Evolutionary conservation across 2,797 vertebrate species (phyloP), one percentile per base, ranked within the genome.

Genomic region (Pseudomugil tenellus): DNA sequence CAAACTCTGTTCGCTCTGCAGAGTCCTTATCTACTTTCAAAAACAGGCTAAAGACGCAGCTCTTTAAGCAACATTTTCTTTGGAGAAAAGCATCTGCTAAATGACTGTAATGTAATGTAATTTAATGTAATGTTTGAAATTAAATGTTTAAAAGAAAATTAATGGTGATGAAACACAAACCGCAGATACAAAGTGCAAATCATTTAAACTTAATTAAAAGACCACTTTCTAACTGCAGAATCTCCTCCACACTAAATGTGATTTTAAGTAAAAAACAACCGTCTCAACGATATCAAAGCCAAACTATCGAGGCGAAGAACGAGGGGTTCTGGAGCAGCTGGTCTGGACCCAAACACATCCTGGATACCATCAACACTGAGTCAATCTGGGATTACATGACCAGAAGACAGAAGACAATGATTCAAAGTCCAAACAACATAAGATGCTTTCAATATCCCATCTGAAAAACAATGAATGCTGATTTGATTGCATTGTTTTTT

Each of bases 281-380:
- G 3, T 26, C 29, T 13, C 6, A 46, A 26, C 13, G 9, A 41
- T 19, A 41, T 16, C 39, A 19, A 14, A 17, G 17, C 39, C 39
- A 4, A 41, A 56, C 55, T 72, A n/a, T 29, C 51, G 54, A 58
- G 32, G 21, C 54, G 39, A 55, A 54, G 43, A 63, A 43, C 0
- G 8, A 58, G 17, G 55, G 63, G 41, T 34, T 49, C 37, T 68
- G 65, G 49, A 68, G 54, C 75, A 77, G 70, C 68, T 72, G 65
- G 70, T 51, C 23, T 26, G 65, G 56, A 52, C 61, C 58, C 65
- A 62, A 58, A 64, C 54, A 58, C 59, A 68, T 43, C 63, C 60
- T 65, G 60, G 69, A 72, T 67, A 55, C 72, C 70, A 72, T 72
- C 75, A 77, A 71, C 63, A 72, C 34, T 25, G 37, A 77, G 69